A percentile compares a stretch with the other conserved stretches of the same genome.
Evolutionary conservation across 2,888 invertebrate genomes (phyloP).

Genomic region (Drosophila merina): DNA sequence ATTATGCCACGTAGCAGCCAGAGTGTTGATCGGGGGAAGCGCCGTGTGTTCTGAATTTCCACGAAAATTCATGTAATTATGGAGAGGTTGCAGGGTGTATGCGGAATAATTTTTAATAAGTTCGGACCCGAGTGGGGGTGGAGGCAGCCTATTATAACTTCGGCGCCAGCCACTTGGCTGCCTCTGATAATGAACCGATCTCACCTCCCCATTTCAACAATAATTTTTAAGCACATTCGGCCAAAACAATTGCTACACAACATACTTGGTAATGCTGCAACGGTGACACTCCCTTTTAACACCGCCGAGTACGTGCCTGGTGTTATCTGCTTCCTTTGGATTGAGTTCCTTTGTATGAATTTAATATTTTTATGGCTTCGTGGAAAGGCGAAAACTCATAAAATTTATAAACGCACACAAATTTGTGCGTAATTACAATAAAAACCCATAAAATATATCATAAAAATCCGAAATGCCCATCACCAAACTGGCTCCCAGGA

Average conservation of each 20-base stretch:
- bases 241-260: conserved; percentile 21
- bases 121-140: conserved; percentile 4
- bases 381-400: conserved; percentile 57
- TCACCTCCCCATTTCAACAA: conserved; percentile 29
- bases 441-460: conserved; percentile 72
- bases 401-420: conserved; percentile 64
- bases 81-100: conserved; percentile 26
- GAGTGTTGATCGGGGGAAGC: conserved; percentile 36
- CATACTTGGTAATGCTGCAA: conserved; percentile 19
- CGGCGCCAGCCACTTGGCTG: conserved; percentile 58
- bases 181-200: conserved; percentile 35
- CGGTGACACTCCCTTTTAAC: conserved; percentile 52
- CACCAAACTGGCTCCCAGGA: conserved; percentile 39
- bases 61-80: conserved; percentile 76
- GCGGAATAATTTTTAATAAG: conserved; percentile 47
- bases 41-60: conserved; percentile 67
- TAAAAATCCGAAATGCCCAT: conserved; percentile 53
- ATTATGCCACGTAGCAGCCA: conserved; percentile 71
- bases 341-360: conserved; percentile 28
- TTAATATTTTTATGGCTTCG: conserved; percentile 75
- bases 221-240: conserved; percentile 27
- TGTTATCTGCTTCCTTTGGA: conserved; percentile 28
- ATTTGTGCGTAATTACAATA: conserved; percentile 79
- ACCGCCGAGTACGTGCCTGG: conserved; percentile 30
- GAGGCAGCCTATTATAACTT: not conserved